Evolutionary conservation across 2,888 invertebrate genomes (phyloP).

Genomic region (Hololepta plana): DNA sequence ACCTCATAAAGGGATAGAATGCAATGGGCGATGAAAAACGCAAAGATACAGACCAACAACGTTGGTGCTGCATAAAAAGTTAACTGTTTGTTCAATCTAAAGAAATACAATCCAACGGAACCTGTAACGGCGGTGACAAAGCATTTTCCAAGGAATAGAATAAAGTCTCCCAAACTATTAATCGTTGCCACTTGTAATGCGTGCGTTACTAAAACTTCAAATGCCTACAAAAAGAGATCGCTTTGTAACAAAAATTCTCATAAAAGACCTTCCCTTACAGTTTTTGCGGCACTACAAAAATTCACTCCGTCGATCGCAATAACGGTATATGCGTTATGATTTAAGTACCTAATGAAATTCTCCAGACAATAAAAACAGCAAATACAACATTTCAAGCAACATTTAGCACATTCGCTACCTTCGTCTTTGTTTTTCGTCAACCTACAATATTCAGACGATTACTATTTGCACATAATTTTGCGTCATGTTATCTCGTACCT

Average conservation of each 20-base stretch:
- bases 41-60: slow-evolving; percentile 63
- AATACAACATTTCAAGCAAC: slow-evolving; percentile 62
- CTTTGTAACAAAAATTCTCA: slow-evolving; percentile 2
- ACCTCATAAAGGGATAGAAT: slow-evolving; percentile 89
- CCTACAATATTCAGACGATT: slow-evolving; percentile 24
- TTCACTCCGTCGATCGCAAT: slow-evolving; percentile 81
- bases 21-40: slow-evolving; percentile 86
- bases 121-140: slow-evolving; percentile 72
- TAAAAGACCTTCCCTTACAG: slow-evolving; percentile 35
- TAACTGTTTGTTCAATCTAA: slow-evolving; percentile 52
- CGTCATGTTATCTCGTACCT: slow-evolving; percentile 42
- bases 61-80: slow-evolving; percentile 78
- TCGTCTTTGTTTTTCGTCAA: slow-evolving; percentile 48
- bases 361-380: slow-evolving; percentile 86
- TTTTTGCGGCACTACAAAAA: slow-evolving; percentile 79
- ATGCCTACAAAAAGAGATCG: slow-evolving; percentile 48
- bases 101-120: slow-evolving; percentile 54
- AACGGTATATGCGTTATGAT: slow-evolving; percentile 89
- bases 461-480: background rate
- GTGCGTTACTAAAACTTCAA: slow-evolving; percentile 66
- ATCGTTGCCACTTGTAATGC: slow-evolving; percentile 78
- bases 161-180: slow-evolving; percentile 84
- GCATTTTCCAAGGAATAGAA: slow-evolving; percentile 75
- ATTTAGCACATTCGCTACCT: slow-evolving; percentile 56
- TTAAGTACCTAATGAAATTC: slow-evolving; percentile 78